Base-by-base conservation (phyloP, 2,888 invertebrate genomes). In the Baronia brevicornis region DNA sequence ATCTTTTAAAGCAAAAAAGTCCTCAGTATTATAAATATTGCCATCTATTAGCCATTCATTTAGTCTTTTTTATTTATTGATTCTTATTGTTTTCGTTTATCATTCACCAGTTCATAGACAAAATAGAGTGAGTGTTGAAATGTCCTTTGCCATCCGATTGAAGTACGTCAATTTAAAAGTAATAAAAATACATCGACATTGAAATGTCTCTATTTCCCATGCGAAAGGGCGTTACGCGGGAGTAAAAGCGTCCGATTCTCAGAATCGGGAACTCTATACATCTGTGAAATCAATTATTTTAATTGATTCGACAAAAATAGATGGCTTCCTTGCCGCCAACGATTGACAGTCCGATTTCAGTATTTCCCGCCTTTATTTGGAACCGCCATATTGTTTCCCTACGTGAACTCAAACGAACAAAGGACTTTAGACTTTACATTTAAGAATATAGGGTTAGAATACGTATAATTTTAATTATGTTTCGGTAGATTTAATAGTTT, bases 261-360 rank as follows among this genome's bases (percentile, higher is more conserved):
- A 50, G 51, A 54, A 53, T 44, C 42, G 35, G 43, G 35, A 33
- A 41, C 33, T 27, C 39, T 36, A 41, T 46, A 52, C 66, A 63
- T 71, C 74, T 75, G 78, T 73, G 58, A 65, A 71, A 74, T 77
- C 80, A 78, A 79, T 80, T 80, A 75, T 65, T 67, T 66, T 77
- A 79, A 82, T 80, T 74, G 78, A 74, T 69, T 65, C 66, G 59
- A 75, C 70, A 69, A 74, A 77, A 79, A 78, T 70, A 71, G 65
- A 66, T 49, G 73, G 75, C 74, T 79, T 79, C 80, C 69, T 41
- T 27, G 39, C 41, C 28, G 28, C 40, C 45, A 60, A 47, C 66
- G 74, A 77, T 67, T 72, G 78, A 77, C 72, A 70, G 53, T 55
- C 56, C 50, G 57, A 66, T 68, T 69, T 67, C 56, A 62, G 59